Conservation (phyloP, 2,113 vertebrate species). For the Xerus inauris region DNA sequence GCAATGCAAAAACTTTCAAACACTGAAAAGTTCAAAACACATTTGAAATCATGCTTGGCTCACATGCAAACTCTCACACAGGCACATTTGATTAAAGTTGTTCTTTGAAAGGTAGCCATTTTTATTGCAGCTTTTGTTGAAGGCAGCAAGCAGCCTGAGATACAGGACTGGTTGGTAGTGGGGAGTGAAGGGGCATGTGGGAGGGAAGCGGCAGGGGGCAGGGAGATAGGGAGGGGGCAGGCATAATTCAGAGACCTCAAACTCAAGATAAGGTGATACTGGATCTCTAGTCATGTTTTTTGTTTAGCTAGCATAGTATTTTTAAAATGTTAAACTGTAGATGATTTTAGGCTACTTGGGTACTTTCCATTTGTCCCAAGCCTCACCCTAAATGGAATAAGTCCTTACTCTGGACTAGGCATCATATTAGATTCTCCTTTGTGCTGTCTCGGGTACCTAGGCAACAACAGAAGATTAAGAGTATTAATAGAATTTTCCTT, state of each 20-base stretch:
- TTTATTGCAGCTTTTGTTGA: not conserved
- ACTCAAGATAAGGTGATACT: not conserved
- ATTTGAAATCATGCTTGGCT: constrained; percentile 21
- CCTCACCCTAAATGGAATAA: not conserved
- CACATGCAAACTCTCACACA: not conserved
- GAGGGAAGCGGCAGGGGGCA: too few species aligned
- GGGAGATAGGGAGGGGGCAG: not conserved
- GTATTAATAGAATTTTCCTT: not conserved
- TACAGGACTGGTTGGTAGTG: accelerated
- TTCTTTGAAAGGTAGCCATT: not conserved
- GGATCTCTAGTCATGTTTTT: not conserved
- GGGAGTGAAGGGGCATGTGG: not conserved
- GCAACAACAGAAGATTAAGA: not conserved
- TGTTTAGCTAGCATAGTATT: not conserved
- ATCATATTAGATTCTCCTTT: not conserved
- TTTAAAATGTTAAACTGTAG: not conserved
- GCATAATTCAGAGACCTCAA: not conserved
- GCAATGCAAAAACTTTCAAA: not conserved
- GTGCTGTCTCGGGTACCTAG: not conserved
- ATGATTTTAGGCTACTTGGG: not conserved
- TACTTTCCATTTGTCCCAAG: not conserved
- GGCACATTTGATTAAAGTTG: not conserved
- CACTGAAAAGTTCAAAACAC: not conserved
- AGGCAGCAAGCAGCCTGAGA: not conserved
- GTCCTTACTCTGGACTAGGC: not conserved